Evolutionary conservation across 2,113 vertebrate species (phyloP).

Genomic region (Elephantulus edwardii): DNA sequence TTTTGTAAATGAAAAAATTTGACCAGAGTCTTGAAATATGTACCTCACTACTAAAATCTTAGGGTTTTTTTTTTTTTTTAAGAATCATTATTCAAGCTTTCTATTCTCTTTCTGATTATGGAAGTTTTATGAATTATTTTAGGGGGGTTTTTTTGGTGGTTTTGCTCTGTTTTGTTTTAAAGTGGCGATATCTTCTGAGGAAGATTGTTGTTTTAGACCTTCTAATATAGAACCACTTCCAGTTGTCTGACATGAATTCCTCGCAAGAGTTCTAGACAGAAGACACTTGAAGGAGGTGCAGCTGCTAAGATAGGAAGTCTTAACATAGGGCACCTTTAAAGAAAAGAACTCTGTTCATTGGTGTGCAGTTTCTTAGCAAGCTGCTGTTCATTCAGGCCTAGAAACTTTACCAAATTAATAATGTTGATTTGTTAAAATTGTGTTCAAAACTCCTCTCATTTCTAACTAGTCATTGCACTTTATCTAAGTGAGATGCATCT

Average conservation of each 20-base stretch:
- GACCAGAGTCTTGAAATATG: conserved; percentile 26
- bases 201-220: not conserved
- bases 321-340: not conserved
- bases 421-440: not conserved
- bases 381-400: not conserved
- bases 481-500: not conserved
- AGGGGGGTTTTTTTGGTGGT: too few relatives aligned
- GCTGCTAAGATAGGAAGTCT: not conserved
- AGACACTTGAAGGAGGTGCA: not conserved
- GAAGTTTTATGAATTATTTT: conserved; percentile 31
- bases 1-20: conserved; percentile 6
- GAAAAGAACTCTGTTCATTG: conserved; percentile 1
- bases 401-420: conserved; percentile 4
- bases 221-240: conserved; percentile 24
- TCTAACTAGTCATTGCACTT: not conserved
- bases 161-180: too few relatives aligned
- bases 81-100: conserved; percentile 39
- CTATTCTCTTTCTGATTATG: not conserved
- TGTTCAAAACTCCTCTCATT: not conserved
- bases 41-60: conserved; percentile 35
- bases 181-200: conserved; percentile 1
- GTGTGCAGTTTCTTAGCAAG: not conserved
- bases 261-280: not conserved
- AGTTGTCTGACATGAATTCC: not conserved
- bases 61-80: too few relatives aligned